phyloP scores from a whole-genome alignment of 2,797 vertebrate species.

The Enteromius thamalakanensis region DNA sequence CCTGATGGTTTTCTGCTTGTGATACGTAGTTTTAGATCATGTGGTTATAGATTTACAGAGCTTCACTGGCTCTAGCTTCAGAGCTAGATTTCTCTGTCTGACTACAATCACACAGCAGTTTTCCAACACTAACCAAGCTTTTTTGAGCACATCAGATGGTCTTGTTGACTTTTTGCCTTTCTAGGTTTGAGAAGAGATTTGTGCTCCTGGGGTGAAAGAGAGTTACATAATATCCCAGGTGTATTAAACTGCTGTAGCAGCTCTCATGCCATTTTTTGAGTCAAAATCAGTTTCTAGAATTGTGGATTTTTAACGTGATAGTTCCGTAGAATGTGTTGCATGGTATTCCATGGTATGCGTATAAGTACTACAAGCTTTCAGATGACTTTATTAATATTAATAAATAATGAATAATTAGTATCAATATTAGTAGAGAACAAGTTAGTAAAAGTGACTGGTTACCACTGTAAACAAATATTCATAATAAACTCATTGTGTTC shows the following conservation, averaged over 20 bases:
- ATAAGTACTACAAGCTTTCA: neutral
- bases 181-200: neutral
- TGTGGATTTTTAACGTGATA: neutral
- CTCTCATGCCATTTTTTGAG: neutral
- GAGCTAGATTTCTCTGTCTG: neutral
- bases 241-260: neutral
- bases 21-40: neutral
- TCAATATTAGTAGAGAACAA: neutral
- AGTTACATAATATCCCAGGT: neutral
- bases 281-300: neutral
- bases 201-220: neutral
- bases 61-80: neutral
- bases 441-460: too few relatives aligned
- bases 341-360: neutral
- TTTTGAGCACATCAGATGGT: conserved; percentile 1
- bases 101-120: neutral
- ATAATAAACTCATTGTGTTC: too few relatives aligned
- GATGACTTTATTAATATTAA: neutral
- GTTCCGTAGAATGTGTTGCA: too few relatives aligned
- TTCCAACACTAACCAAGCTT: too few relatives aligned
- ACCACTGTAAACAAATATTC: too few relatives aligned
- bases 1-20: neutral
- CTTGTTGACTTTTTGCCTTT: conserved; percentile 5
- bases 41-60: neutral
- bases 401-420: neutral